These are phyloP conservation scores for Scrobipalpa atriplicella DNA, from an alignment of 2,888 invertebrate species.

Conservation along the genomic window DNA sequence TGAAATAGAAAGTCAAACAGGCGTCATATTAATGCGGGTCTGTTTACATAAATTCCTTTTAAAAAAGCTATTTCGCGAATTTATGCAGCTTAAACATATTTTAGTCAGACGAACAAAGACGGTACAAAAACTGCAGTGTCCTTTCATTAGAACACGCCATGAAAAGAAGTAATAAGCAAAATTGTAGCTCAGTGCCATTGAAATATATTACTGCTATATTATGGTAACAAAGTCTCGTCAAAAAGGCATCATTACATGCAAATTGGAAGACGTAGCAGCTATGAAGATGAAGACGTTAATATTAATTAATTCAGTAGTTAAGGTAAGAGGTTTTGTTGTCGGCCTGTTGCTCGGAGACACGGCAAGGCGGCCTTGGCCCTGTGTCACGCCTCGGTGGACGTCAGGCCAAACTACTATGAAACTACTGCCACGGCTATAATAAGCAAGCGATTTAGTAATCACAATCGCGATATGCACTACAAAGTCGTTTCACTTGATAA, in stretches of 20 bases:
- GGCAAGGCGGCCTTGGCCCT: constrained; percentile 37
- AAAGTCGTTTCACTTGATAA: neutral
- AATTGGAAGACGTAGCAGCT: constrained; percentile 5
- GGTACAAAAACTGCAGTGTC: neutral
- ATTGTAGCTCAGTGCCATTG: too few species aligned
- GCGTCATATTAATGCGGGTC: too few species aligned
- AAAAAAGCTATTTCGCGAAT: neutral
- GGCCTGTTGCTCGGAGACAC: constrained; percentile 38
- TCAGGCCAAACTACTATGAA: constrained; percentile 25
- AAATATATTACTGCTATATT: too few species aligned
- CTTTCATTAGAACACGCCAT: neutral
- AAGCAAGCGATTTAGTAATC: constrained; percentile 8
- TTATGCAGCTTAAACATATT: neutral
- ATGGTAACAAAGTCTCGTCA: neutral
- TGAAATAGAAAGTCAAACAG: too few species aligned
- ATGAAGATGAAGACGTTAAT: constrained; percentile 4
- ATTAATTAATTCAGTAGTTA: neutral
- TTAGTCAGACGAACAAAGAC: neutral
- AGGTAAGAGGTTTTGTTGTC: constrained; percentile 34
- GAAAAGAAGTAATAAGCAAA: neutral
- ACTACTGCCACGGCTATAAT: constrained; percentile 23
- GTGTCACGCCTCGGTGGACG: constrained; percentile 22
- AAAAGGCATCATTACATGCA: neutral
- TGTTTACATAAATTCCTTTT: too few species aligned
- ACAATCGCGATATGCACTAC: neutral